phyloP scores from a whole-genome alignment of 2,888 invertebrate genomes.

The Tachina lurida region DNA sequence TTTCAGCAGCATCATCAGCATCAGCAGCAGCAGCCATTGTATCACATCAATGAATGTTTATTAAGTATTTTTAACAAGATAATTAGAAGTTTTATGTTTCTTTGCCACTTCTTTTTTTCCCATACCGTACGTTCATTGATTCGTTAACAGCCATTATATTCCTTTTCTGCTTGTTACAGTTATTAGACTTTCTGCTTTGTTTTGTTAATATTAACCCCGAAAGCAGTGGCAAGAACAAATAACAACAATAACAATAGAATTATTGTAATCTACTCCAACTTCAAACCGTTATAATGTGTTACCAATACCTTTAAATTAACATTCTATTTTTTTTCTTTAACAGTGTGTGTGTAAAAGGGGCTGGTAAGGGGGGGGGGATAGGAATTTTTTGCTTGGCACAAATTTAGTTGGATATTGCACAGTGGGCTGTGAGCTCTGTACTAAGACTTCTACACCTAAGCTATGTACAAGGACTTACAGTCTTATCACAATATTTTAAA shows the following conservation, averaged over 20 bases:
- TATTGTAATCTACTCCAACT: neutral
- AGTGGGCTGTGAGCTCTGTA: too few species aligned
- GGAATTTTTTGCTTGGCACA: too few species aligned
- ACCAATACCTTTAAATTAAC: slow-evolving; percentile 15
- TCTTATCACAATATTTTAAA: too few species aligned
- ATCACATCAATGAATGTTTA: slow-evolving; percentile 64
- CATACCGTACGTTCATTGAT: neutral
- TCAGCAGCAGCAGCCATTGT: neutral
- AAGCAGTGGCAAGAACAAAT: neutral
- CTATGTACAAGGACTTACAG: too few species aligned
- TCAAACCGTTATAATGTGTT: neutral
- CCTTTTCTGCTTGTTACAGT: neutral
- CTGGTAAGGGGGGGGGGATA: too few species aligned
- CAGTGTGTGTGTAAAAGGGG: neutral
- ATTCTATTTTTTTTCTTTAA: neutral
- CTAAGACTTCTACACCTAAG: too few species aligned
- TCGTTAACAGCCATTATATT: slow-evolving; percentile 22
- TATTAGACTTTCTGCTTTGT: slow-evolving; percentile 2
- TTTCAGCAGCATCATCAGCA: slow-evolving; percentile 4
- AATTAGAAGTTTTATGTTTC: slow-evolving; percentile 76
- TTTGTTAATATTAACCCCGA: neutral
- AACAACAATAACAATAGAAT: slow-evolving; percentile 2
- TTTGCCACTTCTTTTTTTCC: slow-evolving; percentile 19
- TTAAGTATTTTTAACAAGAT: slow-evolving; percentile 78
- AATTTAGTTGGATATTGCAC: too few species aligned